Evolutionary conservation across 2,113 vertebrate species (phyloP).

Genomic region (Lipophrys pholis): DNA sequence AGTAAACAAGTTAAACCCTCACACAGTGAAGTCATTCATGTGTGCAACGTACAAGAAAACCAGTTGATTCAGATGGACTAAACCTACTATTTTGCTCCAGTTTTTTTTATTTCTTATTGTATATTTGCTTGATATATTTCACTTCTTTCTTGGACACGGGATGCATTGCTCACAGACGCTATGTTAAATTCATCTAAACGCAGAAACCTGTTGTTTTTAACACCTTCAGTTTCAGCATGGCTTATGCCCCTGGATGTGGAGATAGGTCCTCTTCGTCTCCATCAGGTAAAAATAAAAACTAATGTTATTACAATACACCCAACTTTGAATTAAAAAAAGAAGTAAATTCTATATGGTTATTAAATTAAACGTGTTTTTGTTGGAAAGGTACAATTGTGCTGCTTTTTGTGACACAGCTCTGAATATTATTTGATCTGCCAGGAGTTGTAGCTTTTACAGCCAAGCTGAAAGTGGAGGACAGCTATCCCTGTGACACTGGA

Average conservation of each 20-base stretch:
- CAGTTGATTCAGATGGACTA: too few species aligned
- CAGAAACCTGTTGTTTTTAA: not conserved
- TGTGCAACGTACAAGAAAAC: too few species aligned
- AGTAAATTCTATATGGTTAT: too few species aligned
- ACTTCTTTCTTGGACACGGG: too few species aligned
- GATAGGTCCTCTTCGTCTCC: not conserved
- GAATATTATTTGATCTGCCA: not conserved
- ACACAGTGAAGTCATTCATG: too few species aligned
- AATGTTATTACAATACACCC: too few species aligned
- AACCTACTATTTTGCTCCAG: too few species aligned
- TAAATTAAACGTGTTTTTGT: too few species aligned
- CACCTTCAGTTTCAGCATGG: constrained; percentile 13
- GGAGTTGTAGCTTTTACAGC: constrained; percentile 61
- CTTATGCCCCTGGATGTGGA: not conserved
- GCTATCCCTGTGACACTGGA: constrained; percentile 52
- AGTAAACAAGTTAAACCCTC: too few species aligned
- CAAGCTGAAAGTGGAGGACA: constrained; percentile 40
- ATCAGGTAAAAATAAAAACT: constrained; percentile 17
- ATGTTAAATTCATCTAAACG: not conserved
- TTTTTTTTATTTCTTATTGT: too few species aligned
- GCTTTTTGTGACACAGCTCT: constrained; percentile 2
- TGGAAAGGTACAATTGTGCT: not conserved
- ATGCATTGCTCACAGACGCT: not conserved
- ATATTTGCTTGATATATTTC: too few species aligned
- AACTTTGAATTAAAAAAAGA: too few species aligned